Evolutionary conservation across 2,888 invertebrate species (phyloP), one percentile per base, ranked within the genome.

Genomic region (Neria commutata): DNA sequence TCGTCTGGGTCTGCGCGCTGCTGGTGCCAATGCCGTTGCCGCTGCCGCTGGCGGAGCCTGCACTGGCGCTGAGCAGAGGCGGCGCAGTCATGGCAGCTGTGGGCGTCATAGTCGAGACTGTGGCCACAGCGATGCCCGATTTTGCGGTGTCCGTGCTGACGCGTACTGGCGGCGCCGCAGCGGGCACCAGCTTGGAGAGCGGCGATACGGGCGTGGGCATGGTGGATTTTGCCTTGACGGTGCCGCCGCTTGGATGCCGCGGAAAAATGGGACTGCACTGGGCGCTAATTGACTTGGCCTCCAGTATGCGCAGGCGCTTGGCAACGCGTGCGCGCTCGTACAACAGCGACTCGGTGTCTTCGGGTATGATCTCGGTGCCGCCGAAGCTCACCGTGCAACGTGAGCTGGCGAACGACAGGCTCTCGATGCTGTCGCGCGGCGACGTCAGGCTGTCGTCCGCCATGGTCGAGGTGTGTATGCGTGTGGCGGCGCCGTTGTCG

Each of bases 271-370:
- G 81, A 68, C 82, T 82, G 60, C 81, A 82, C 58, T 82, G 81
- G 29, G 81, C 81, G 62, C 81, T 82, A 56, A 82, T 82, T 52
- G 81, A 82, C 64, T 80, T 81, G 21, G 82, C 82, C 65, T 82
- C 81, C 53, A 81, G 67, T 21, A 81, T 71, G 33, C 80, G 79
- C 60, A 80, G 66, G 16, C 79, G 70, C 49, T 76, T 78, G 52
- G 79, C 79, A 16, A 72, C 60, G 19, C 62, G 74, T 58, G 62
- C 61, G 4, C 72, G 66, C 11, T 72, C 72, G 50, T 70, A 72
- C 6, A 69, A 50, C 19, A 70, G 55, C 2, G 70, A 70, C 11
- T 76, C 76, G 11, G 69, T 67, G 48, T 79, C 78, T 50, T 65
- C 68, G 8, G 76, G 71, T 46, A 75, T 74, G 14, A 79, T 65